These are phyloP conservation scores for Azemiops feae DNA, from an alignment of 2,113 vertebrate species.

Conservation along the genomic window DNA sequence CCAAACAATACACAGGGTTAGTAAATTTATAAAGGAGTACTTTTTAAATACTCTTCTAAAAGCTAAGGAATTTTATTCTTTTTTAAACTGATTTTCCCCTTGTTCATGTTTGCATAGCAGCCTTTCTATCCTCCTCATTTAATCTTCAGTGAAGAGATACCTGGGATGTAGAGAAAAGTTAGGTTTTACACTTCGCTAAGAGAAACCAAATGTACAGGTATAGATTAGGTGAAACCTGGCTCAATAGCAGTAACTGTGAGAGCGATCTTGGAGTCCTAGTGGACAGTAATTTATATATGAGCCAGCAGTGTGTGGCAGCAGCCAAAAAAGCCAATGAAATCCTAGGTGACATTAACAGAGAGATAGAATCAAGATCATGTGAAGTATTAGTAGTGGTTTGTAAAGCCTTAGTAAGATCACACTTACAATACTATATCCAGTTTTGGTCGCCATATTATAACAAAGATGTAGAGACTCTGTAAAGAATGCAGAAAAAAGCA, in stretches of 20 bases:
- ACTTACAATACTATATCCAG: not conserved
- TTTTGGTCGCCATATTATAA: not conserved
- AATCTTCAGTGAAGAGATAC: not conserved
- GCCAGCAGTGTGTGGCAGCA: not conserved
- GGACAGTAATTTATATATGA: not conserved
- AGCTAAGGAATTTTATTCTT: not conserved
- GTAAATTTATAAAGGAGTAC: not conserved
- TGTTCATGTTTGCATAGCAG: not conserved
- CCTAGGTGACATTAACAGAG: not conserved
- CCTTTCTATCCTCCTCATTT: not conserved
- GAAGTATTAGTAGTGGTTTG: not conserved
- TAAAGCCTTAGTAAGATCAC: not conserved
- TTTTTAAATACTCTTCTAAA: not conserved
- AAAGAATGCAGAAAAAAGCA: not conserved
- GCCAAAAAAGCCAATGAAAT: not conserved
- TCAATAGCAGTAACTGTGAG: not conserved
- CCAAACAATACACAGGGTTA: not conserved
- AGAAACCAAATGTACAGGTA: not conserved
- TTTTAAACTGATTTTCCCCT: not conserved
- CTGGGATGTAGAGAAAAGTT: not conserved
- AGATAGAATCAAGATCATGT: not conserved
- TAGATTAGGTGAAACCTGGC: not conserved
- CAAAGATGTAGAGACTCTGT: not conserved
- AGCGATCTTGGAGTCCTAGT: not conserved
- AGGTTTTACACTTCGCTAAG: not conserved